Evolutionary conservation across 2,888 invertebrate species (phyloP), one percentile per base, ranked within the genome.

Genomic region (Protophormia terraenovae): DNA sequence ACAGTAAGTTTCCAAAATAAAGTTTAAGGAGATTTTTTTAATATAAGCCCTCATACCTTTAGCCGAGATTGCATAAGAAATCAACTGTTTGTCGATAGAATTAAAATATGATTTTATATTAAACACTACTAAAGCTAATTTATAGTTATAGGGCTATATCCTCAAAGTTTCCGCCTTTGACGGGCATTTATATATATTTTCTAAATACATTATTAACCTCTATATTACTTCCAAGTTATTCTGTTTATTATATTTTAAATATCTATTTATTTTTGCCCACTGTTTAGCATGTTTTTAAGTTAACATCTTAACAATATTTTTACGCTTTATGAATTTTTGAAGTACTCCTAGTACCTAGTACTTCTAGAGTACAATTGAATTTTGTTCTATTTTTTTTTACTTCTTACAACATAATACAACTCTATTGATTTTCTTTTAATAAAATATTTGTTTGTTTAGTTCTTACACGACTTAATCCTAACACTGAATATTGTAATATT

Each of bases 401-500:
- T 27, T 24, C 41, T 50, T 1, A 27, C 32, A 32, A 32, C 1
- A 35, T 29, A 24, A 29, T 27, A 67, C 53, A 73, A 77, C 60
- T 76, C 80, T 64, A 69, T 72, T 47, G 12, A 3, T 19, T 53
- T 62, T 53, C 29, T 78, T 60, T n/a, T 19, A 12, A 12, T 73
- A 5, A 50, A 67, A 58, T 64, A 71, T 58, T n/a, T 79, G 66
- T 71, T 83, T 83, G 71, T 73, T 72, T 67, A 72, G 58, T 50
- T 60, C 53, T 77, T 77, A 80, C 84, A 84, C 76, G 81, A 77
- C 60, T 72, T 60, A 80, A 76, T 67, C 78, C 69, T 67, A 69
- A 78, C 81, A 82, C 78, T 71, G 78, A 41, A 85, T 82, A 85
- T 82, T 85, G 73, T 67, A 73, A 58, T 80, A 80, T 58, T 78